phyloP scores from a whole-genome alignment of 2,113 vertebrate species.

The Leptosomus discolor region DNA sequence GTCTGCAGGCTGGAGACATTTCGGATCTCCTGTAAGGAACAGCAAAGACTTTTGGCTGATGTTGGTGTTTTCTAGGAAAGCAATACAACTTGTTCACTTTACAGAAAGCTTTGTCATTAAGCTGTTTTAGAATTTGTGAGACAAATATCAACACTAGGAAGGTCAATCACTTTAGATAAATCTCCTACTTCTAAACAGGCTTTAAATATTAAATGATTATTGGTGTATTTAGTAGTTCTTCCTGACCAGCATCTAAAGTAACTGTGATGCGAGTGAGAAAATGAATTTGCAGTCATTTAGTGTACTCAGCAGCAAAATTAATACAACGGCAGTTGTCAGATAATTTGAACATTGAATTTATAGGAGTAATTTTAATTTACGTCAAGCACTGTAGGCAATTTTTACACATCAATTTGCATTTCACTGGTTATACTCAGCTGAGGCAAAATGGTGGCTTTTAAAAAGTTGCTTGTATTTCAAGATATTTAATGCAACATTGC shows the following conservation, averaged over 20 bases:
- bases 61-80: background rate
- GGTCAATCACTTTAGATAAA: background rate
- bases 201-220: constrained; percentile 50
- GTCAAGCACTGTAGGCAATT: background rate
- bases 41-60: background rate
- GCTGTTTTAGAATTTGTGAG: background rate
- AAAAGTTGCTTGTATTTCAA: background rate
- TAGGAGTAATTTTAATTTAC: constrained; percentile 59
- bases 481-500: background rate
- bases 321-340: constrained; percentile 37
- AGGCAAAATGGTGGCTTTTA: background rate
- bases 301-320: constrained; percentile 53
- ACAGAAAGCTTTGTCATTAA: background rate
- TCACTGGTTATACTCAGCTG: constrained; percentile 15
- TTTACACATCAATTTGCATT: constrained; percentile 42
- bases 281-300: constrained; percentile 44
- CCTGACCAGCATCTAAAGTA: constrained; percentile 40
- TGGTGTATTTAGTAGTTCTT: constrained; percentile 1
- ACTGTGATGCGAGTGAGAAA: constrained; percentile 51
- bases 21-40: background rate
- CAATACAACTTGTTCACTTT: background rate
- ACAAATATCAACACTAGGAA: background rate
- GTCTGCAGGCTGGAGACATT: background rate
- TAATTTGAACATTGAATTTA: constrained; percentile 55
- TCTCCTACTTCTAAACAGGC: constrained; percentile 9